phyloP scores from a whole-genome alignment of 2,797 vertebrate species.

The Rachycentron canadum region DNA sequence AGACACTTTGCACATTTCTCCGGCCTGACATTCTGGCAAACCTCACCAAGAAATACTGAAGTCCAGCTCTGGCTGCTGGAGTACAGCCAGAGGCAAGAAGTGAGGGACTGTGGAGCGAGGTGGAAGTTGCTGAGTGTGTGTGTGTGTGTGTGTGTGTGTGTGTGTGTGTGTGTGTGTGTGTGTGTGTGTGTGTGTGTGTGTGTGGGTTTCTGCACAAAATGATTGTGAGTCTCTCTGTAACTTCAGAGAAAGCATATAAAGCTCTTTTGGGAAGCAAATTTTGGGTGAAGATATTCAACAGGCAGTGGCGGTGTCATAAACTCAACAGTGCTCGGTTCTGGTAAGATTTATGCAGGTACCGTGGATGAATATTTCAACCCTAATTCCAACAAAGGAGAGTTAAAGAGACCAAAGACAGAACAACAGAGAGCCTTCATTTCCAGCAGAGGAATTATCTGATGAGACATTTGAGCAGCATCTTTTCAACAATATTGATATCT shows the following conservation, averaged over 20 bases:
- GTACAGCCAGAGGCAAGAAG: conserved; percentile 51
- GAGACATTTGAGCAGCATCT: conserved; percentile 9
- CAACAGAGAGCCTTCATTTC: conserved; percentile 18
- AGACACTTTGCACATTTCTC: conserved; percentile 58
- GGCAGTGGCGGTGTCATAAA: conserved; percentile 27
- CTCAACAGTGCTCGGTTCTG: conserved; percentile 20
- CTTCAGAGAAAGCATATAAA: conserved; percentile 42
- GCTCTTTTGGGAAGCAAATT: conserved; percentile 53
- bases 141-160: neutral
- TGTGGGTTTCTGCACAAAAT: conserved; percentile 14
- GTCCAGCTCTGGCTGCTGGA: conserved; percentile 55
- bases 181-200: neutral
- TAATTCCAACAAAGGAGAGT: conserved; percentile 17
- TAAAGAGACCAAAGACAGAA: conserved; percentile 14
- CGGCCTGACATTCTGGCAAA: conserved; percentile 54
- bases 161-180: neutral
- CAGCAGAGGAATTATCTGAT: neutral
- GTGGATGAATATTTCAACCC: conserved; percentile 8
- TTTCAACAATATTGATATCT: conserved; percentile 32
- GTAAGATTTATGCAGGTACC: conserved; percentile 57
- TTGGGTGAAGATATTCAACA: conserved; percentile 45
- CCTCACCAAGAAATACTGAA: conserved; percentile 53
- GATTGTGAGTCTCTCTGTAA: conserved; percentile 13
- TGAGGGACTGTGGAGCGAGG: conserved; percentile 9
- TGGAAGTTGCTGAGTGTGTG: conserved; percentile 20